Evolutionary conservation across 2,888 invertebrate genomes (phyloP).

Genomic region (Gymnoscelis rufifasciata): DNA sequence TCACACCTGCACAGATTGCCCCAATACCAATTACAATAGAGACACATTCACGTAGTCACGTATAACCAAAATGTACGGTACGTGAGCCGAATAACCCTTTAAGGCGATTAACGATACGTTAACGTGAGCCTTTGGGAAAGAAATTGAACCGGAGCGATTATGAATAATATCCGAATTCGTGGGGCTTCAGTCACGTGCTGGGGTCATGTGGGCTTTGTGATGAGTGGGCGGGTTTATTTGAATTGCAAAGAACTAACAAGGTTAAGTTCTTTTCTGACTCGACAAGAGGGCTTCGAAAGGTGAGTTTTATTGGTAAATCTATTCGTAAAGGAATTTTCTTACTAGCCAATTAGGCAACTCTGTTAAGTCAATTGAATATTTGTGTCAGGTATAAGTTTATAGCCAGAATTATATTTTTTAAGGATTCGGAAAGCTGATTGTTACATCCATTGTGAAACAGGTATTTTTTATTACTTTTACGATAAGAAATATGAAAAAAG

Average conservation of each 20-base stretch:
- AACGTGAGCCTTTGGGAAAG: conserved; percentile 39
- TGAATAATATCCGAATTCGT: conserved; percentile 26
- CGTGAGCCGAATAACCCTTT: conserved; percentile 47
- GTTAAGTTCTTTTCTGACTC: neutral
- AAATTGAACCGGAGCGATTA: conserved; percentile 27
- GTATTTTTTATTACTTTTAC: too few species aligned
- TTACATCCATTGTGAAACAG: too few species aligned
- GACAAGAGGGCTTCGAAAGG: neutral
- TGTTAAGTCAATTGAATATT: too few species aligned
- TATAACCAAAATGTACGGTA: conserved; percentile 46
- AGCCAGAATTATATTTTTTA: too few species aligned
- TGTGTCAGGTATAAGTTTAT: too few species aligned
- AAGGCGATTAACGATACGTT: conserved; percentile 39
- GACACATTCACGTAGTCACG: conserved; percentile 43
- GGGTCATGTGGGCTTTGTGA: conserved; percentile 1
- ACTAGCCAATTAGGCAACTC: too few species aligned
- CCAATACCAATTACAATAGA: conserved; percentile 48
- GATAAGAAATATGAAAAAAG: too few species aligned
- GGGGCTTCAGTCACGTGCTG: conserved; percentile 11
- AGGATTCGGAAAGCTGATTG: too few species aligned
- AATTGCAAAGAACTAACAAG: neutral
- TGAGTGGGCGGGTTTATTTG: neutral
- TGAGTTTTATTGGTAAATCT: too few species aligned
- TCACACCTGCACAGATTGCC: conserved; percentile 20
- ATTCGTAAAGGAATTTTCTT: too few species aligned